These are phyloP conservation scores for Automeris io DNA, from an alignment of 2,888 invertebrate genomes.

Conservation along the genomic window DNA sequence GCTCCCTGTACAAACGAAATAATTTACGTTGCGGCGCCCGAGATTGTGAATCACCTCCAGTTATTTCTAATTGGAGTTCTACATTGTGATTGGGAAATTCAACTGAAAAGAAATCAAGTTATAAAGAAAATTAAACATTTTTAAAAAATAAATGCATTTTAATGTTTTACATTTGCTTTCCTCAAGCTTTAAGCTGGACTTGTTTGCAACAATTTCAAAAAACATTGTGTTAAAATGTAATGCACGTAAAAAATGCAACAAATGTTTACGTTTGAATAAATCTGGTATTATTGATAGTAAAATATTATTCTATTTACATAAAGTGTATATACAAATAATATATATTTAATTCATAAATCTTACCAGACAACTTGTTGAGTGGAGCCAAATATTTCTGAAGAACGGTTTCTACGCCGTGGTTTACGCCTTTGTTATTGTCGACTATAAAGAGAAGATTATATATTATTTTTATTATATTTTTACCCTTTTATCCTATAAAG, in stretches of 20 bases:
- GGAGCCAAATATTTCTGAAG: slow-evolving; percentile 28
- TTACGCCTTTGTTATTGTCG: slow-evolving; percentile 11
- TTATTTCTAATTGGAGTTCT: slow-evolving; percentile 48
- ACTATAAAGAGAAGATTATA: slow-evolving; percentile 7
- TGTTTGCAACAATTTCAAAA: too few relatives aligned
- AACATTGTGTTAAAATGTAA: too few relatives aligned
- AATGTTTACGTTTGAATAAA: too few relatives aligned
- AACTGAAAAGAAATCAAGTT: slow-evolving; percentile 27
- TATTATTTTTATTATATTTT: not conserved
- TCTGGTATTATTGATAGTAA: too few relatives aligned
- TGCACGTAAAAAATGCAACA: too few relatives aligned
- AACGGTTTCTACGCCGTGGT: slow-evolving; percentile 17
- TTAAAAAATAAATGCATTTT: too few relatives aligned
- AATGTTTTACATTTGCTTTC: too few relatives aligned
- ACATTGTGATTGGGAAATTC: slow-evolving; percentile 47
- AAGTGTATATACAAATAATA: too few relatives aligned
- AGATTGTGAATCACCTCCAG: slow-evolving; percentile 4
- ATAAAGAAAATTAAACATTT: too few relatives aligned
- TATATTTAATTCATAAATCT: not conserved
- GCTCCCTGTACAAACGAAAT: not conserved
- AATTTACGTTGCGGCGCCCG: too few relatives aligned
- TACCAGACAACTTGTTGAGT: slow-evolving; percentile 29
- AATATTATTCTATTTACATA: too few relatives aligned
- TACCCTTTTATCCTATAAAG: not conserved
- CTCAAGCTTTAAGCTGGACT: too few relatives aligned